Percentiles rank a stretch among this genome's conserved stretches.
Conservation (phyloP, 2,797 vertebrate species). For the Echeneis naucrates region DNA sequence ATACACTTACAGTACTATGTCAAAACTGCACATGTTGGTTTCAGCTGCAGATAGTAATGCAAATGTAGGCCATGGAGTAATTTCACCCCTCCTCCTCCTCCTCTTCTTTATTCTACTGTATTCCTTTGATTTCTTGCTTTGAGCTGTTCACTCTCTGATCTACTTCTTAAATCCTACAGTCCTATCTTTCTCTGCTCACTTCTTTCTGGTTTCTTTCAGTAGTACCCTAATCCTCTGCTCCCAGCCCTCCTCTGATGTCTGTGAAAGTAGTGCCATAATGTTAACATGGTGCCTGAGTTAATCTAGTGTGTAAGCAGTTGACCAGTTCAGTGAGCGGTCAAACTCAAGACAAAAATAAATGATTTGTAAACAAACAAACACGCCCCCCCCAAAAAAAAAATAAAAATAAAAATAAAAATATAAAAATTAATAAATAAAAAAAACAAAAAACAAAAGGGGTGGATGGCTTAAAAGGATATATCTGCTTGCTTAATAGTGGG, state of each 20-base stretch:
- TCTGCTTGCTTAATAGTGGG: not conserved
- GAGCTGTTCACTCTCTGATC: conserved; percentile 41
- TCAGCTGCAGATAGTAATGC: conserved; percentile 36
- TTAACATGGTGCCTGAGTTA: conserved; percentile 59
- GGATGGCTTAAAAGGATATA: conserved; percentile 9
- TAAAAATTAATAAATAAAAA: no score
- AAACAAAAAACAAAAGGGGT: no score
- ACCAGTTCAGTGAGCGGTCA: conserved; percentile 70
- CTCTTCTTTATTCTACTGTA: conserved; percentile 32
- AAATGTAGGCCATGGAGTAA: conserved; percentile 58
- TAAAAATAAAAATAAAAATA: no score
- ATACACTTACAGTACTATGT: conserved; percentile 40
- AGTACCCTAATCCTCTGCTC: conserved; percentile 25
- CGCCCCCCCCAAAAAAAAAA: no score
- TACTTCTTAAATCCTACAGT: conserved; percentile 19
- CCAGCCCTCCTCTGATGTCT: conserved; percentile 38
- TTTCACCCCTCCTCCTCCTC: conserved; percentile 5
- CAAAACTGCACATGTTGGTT: conserved; percentile 43
- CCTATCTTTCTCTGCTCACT: conserved; percentile 18
- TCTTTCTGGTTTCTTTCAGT: conserved; percentile 16
- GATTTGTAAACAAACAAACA: no score
- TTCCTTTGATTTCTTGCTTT: conserved; percentile 45
- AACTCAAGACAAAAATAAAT: conserved; percentile 61
- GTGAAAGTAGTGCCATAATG: conserved; percentile 52
- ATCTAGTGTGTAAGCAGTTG: conserved; percentile 70